Base-by-base conservation (phyloP, 2,797 vertebrate species). In the Masticophis lateralis region DNA sequence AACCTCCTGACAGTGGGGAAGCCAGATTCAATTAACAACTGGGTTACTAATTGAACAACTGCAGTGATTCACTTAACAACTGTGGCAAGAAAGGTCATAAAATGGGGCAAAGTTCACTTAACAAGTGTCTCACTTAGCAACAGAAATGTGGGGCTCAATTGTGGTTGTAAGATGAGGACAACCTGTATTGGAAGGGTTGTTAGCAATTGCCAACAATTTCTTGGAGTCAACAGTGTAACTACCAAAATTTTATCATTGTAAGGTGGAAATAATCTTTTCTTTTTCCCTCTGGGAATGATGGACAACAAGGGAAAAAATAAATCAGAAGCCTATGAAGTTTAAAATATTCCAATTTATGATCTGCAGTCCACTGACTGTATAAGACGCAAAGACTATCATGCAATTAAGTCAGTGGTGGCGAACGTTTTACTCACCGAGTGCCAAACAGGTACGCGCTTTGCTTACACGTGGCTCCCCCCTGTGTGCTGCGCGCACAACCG, bases 151-250 rank as follows among this genome's bases (percentile, higher is more conserved):
- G 63, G 4, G 63, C 13, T 6, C 63, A 14, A 5, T 66, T n/a
- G 28, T n/a, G 28, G 28, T 66, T 10, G 12, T 66, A n/a, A 66
- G 12, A 1, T 13, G 28, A 66, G 27, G 61, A 28, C 27, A 28
- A 28, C 27, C 61, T 28, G 59, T 28, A 93, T 43, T 16, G 61
- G 95, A 83, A 93, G 25, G 56, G 94, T 27, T 88, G 92, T 83
- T 93, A 92, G 93, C 93, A 94, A 92, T 90, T 94, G 95, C 86
- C 69, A 63, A 20, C 18, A 66, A 61, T 47, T 91, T 96, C 32
- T 86, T 90, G 59, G 94, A 95, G 83, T 93, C 95, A 93, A 63
- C 88, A 32, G 89, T 13, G 61, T 47, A 91, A 89, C 0, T 0
- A 61, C 87, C 61, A 4, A 20, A 86, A 93, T 92, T 79, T 87